These are phyloP conservation scores for Stigmatopora nigra DNA, from an alignment of 2,113 vertebrate species.

Conservation along the genomic window DNA sequence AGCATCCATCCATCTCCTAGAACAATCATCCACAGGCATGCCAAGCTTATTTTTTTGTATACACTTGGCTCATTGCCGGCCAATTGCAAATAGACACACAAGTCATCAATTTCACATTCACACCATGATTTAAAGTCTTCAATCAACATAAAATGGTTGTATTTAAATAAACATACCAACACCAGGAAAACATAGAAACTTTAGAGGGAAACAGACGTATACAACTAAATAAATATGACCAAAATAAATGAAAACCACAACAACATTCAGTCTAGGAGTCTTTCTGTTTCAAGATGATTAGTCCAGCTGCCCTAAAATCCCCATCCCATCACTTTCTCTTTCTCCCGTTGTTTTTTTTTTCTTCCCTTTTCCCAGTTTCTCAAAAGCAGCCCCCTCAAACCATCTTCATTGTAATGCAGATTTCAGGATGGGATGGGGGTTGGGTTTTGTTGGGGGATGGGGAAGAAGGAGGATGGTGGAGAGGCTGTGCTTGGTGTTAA, in stretches of 20 bases:
- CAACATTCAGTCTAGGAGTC: too few species aligned
- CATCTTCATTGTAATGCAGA: conserved; percentile 64
- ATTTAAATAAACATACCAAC: too few species aligned
- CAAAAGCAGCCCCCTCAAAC: conserved; percentile 13
- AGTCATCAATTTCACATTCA: too few species aligned
- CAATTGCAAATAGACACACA: too few species aligned
- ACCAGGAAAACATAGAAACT: too few species aligned
- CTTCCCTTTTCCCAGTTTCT: conserved; percentile 16
- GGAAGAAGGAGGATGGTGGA: conserved; percentile 21
- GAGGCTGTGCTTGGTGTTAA: conserved; percentile 54
- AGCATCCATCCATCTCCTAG: too few species aligned
- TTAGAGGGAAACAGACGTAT: too few species aligned
- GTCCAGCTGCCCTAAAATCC: conserved; percentile 15
- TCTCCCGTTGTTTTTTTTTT: conserved; percentile 10
- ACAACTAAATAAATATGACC: too few species aligned
- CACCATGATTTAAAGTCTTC: neutral
- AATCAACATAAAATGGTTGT: neutral
- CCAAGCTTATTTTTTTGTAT: too few species aligned
- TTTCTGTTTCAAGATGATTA: neutral
- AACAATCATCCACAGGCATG: too few species aligned
- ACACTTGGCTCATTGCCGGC: too few species aligned
- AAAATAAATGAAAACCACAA: neutral
- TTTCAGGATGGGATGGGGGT: conserved; percentile 44
- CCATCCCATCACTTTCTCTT: conserved; percentile 50
- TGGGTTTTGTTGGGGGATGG: conserved; percentile 28